A percentile compares a stretch with the other conserved stretches of the same genome.
Evolutionary conservation across 2,113 vertebrate genomes (phyloP).

Genomic region (Gopherus evgoodei): DNA sequence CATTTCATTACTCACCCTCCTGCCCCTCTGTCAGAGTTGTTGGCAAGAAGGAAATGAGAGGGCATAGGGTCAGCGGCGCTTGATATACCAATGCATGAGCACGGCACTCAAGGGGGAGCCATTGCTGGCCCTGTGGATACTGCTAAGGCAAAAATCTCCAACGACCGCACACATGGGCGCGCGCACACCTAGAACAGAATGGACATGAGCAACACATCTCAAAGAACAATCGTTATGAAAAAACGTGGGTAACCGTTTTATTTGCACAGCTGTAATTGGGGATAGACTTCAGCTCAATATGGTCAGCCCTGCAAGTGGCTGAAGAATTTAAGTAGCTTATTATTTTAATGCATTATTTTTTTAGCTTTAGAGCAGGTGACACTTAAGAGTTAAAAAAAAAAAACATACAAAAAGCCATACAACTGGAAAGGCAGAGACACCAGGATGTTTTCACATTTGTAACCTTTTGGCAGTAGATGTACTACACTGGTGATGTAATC

Average conservation of each 20-base stretch:
- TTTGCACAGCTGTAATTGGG: background rate
- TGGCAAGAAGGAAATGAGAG: too few relatives aligned
- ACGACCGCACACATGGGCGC: too few relatives aligned
- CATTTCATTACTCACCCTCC: too few relatives aligned
- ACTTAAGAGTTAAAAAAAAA: background rate
- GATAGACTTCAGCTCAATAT: background rate
- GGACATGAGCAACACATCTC: too few relatives aligned
- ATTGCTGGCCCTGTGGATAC: too few relatives aligned
- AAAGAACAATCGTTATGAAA: too few relatives aligned
- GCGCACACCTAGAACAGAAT: too few relatives aligned
- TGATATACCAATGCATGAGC: too few relatives aligned
- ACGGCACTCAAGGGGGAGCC: too few relatives aligned
- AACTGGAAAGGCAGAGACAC: background rate
- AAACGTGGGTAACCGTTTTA: background rate
- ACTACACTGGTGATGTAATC: slow-evolving; percentile 9
- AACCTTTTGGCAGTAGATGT: background rate
- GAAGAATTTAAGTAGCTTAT: background rate
- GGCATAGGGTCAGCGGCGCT: too few relatives aligned
- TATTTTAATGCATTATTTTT: background rate
- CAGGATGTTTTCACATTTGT: background rate
- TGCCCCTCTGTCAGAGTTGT: too few relatives aligned
- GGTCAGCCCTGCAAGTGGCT: background rate
- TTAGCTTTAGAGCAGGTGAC: background rate
- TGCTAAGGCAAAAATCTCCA: too few relatives aligned
- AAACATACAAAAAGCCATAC: background rate